A percentile compares a stretch with the other conserved stretches of the same genome.
Conservation (phyloP, 2,888 invertebrate species). For the Dorcus hopei region DNA sequence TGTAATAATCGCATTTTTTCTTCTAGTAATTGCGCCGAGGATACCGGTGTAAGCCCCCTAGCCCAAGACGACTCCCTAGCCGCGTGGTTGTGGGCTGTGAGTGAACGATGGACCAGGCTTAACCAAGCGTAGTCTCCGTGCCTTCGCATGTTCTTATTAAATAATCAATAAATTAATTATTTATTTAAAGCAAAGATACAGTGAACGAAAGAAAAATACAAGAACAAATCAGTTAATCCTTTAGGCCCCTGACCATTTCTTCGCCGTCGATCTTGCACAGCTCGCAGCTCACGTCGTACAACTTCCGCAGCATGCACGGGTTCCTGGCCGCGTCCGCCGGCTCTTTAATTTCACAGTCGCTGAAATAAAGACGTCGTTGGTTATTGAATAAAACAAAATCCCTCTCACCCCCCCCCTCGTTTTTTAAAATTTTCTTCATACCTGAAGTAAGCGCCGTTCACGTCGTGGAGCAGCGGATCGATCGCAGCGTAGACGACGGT, state of each 20-base stretch:
- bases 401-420: background rate
- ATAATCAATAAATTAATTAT: background rate
- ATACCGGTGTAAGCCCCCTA: constrained; percentile 50
- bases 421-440: constrained; percentile 32
- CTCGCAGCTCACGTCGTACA: constrained; percentile 44
- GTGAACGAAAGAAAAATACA: background rate
- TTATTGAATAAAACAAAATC: background rate
- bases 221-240: background rate
- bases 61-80: constrained; percentile 57
- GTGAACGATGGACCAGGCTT: constrained; percentile 73
- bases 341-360: constrained; percentile 47
- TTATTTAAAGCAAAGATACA: background rate
- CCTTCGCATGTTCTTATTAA: background rate
- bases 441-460: constrained; percentile 68
- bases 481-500: constrained; percentile 64
- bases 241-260: constrained; percentile 3
- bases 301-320: constrained; percentile 35
- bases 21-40: constrained; percentile 59
- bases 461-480: constrained; percentile 57
- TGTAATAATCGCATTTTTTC: constrained; percentile 4
- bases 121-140: background rate
- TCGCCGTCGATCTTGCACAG: constrained; percentile 33
- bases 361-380: constrained; percentile 28
- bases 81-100: constrained; percentile 74
- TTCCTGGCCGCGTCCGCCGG: constrained; percentile 42